A percentile compares a stretch with the other conserved stretches of the same genome.
These are phyloP conservation scores for Tapirus indicus DNA, from an alignment of 2,797 vertebrate genomes.

Conservation along the genomic window DNA sequence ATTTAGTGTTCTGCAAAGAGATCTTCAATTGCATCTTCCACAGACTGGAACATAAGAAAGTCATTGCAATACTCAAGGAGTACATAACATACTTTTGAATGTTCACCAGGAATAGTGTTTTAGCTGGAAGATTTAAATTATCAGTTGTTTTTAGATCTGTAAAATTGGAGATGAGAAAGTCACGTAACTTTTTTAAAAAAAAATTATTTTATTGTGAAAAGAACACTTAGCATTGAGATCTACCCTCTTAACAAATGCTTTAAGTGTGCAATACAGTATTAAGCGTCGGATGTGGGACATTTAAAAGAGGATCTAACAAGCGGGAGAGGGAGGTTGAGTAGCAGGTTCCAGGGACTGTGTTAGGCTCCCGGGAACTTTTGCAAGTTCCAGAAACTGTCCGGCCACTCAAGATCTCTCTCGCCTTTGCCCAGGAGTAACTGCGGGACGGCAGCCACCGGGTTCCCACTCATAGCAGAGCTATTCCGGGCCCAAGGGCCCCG, in stretches of 20 bases:
- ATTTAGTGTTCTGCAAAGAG: background rate
- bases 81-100: background rate
- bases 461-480: background rate
- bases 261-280: background rate
- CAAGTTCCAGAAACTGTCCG: background rate
- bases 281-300: background rate
- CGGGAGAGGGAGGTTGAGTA: background rate
- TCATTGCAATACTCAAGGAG: background rate
- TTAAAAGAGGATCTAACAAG: background rate
- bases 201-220: background rate
- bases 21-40: background rate
- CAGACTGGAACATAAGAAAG: no score
- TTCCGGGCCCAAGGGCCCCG: background rate
- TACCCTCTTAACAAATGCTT: background rate
- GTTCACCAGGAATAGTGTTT: background rate
- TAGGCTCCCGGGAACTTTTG: background rate
- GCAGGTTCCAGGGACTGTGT: background rate
- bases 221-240: background rate
- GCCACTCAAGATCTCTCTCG: background rate
- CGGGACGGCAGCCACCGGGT: background rate
- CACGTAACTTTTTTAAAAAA: background rate
- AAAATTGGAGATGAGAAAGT: background rate
- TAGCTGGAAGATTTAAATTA: background rate
- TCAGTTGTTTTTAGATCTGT: background rate
- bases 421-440: rapidly evolving